A percentile compares a stretch with the other conserved stretches of the same genome.
Conservation (phyloP, 2,113 vertebrate genomes). For the Ochotona princeps region DNA sequence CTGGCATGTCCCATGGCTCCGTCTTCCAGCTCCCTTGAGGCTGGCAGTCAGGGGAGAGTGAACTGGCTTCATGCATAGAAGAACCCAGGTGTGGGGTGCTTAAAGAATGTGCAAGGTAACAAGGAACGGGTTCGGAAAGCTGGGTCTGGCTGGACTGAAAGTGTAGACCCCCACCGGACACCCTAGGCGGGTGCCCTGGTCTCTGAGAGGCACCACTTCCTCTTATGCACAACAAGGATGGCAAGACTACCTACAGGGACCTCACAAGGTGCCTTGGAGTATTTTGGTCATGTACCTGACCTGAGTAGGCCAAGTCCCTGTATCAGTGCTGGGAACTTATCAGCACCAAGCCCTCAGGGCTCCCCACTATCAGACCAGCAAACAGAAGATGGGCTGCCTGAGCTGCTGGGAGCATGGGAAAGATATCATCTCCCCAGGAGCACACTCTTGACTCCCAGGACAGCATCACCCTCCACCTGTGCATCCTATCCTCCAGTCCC, state of each 20-base stretch:
- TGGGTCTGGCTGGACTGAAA: too few species aligned
- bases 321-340: background rate
- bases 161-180: rapidly evolving
- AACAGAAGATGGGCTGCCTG: background rate
- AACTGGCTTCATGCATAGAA: rapidly evolving
- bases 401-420: background rate
- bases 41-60: background rate
- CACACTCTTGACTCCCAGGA: background rate
- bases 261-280: too few species aligned
- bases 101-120: rapidly evolving
- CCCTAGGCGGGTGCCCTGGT: background rate
- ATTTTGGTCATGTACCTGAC: background rate
- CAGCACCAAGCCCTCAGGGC: rapidly evolving
- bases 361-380: too few species aligned
- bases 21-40: background rate
- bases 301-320: background rate
- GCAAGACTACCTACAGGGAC: too few species aligned
- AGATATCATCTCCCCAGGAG: background rate
- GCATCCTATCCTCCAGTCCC: constrained; percentile 28
- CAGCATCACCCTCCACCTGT: background rate
- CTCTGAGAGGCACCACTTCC: background rate
- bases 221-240: background rate
- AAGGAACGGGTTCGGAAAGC: background rate
- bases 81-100: background rate
- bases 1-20: background rate